These are phyloP conservation scores for Anguilla rostrata DNA, from an alignment of 2,113 vertebrate species.

Conservation along the genomic window DNA sequence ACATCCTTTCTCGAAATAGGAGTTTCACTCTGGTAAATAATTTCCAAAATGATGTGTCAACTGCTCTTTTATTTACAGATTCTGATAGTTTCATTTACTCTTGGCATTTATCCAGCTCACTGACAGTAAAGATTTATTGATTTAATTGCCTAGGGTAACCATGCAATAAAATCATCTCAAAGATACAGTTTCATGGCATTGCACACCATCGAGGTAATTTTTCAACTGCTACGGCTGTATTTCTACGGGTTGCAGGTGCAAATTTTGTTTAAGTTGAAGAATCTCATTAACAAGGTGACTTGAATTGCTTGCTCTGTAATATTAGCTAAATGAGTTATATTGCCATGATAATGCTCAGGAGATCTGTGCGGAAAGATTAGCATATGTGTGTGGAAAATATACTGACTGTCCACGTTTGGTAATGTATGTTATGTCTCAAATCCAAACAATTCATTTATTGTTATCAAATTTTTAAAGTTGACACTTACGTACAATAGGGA, in stretches of 20 bases:
- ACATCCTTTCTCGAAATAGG: constrained; percentile 34
- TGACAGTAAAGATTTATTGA: constrained; percentile 93
- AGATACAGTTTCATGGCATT: constrained; percentile 89
- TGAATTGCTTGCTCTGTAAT: constrained; percentile 54
- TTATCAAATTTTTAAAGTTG: neutral
- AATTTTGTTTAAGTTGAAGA: constrained; percentile 82
- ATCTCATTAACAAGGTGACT: constrained; percentile 71
- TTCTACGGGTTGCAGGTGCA: constrained; percentile 84
- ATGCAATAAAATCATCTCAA: constrained; percentile 92
- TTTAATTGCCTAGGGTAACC: constrained; percentile 93
- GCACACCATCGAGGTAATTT: constrained; percentile 80
- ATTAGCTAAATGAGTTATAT: constrained; percentile 40
- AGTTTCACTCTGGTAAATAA: constrained; percentile 79
- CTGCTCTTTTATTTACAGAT: constrained; percentile 86
- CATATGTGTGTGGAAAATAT: constrained; percentile 33
- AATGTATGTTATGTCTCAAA: constrained; percentile 40
- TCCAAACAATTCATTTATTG: neutral
- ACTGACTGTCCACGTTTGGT: constrained; percentile 66
- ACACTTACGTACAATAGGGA: neutral
- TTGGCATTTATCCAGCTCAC: constrained; percentile 74
- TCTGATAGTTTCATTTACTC: constrained; percentile 81
- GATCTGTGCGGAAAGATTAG: constrained; percentile 56
- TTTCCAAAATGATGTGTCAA: constrained; percentile 83
- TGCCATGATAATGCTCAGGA: neutral
- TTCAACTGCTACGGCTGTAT: constrained; percentile 82